Base-by-base conservation (phyloP, 2,888 invertebrate genomes). In the Schrankia costaestrigalis region DNA sequence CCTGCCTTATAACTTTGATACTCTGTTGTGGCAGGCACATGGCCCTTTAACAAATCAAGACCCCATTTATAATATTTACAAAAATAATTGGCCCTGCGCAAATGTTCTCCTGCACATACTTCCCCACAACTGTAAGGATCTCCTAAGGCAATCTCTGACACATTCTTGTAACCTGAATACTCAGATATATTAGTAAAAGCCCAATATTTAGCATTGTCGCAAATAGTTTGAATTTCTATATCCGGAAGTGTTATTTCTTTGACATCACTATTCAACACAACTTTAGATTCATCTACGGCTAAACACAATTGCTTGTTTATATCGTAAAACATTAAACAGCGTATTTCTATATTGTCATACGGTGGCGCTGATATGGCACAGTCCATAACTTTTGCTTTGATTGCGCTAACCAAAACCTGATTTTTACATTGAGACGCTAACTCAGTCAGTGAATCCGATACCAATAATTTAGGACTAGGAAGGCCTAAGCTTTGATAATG, bases 1-100 rank as follows among this genome's bases (percentile, higher is more conserved):
- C 46, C 14, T 11, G 18, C 24, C 7, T 26, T 42, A 11, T 26
- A 35, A 34, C 40, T 33, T 10, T 45, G 36, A 10, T 41, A 34
- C 3, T 30, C 32, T 6, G 40, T 48, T 35, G 35, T 26, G 14
- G 50, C 21, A 13, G 29, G 41, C 9, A 30, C 22, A 26, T 46
- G 41, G 14, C 21, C 35, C 10, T 60, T 63, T 21, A 83, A 49
- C 26, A 44, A 18, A 17, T 46, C 42, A 14, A 41, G 17, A 1
- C 83, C 83, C 78, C 75, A 83, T 41, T 78, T 74, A 40, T 61
- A 86, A 53, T 81, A 87, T 57, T 81, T 85, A 52, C 86, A 87
- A 38, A 57, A 80, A 37, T 60, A 76, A 31, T 78, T 82, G 0
- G 71, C 66, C 9, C 80, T 74, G 5, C 57, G 59, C 40, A 64